Percentiles rank a stretch among this genome's conserved stretches.
Evolutionary conservation across 2,797 vertebrate genomes (phyloP).

Genomic region (Loriculus beryllinus): DNA sequence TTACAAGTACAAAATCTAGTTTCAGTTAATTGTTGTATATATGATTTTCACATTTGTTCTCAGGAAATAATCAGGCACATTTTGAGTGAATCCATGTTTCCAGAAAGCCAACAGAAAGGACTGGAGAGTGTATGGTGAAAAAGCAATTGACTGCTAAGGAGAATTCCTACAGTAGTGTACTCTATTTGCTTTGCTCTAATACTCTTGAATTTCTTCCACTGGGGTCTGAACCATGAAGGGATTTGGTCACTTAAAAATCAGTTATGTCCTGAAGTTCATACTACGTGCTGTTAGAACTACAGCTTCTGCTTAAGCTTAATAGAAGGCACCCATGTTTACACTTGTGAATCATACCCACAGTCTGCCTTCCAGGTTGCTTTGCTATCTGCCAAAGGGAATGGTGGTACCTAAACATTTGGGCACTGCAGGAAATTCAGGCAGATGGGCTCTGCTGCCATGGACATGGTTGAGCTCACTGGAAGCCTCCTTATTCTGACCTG

Average conservation of each 20-base stretch:
- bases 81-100: not conserved
- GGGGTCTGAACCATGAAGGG: not conserved
- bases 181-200: not conserved
- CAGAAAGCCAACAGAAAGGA: not conserved
- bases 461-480: not conserved
- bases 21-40: not conserved
- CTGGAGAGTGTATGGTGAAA: not conserved
- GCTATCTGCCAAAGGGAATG: not conserved
- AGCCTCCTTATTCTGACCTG: not conserved
- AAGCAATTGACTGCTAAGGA: not conserved
- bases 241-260: slow-evolving; percentile 1
- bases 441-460: not conserved
- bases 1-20: not conserved
- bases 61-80: not conserved
- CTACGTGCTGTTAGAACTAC: not conserved
- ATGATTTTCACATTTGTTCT: not conserved
- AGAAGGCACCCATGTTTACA: not conserved
- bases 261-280: not conserved
- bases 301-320: not conserved
- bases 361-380: not conserved
- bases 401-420: not conserved
- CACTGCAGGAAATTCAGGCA: not conserved
- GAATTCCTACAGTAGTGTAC: not conserved
- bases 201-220: not conserved
- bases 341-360: not conserved